These are phyloP conservation scores for Apeira syringaria DNA, from an alignment of 2,888 invertebrate genomes.

Conservation along the genomic window DNA sequence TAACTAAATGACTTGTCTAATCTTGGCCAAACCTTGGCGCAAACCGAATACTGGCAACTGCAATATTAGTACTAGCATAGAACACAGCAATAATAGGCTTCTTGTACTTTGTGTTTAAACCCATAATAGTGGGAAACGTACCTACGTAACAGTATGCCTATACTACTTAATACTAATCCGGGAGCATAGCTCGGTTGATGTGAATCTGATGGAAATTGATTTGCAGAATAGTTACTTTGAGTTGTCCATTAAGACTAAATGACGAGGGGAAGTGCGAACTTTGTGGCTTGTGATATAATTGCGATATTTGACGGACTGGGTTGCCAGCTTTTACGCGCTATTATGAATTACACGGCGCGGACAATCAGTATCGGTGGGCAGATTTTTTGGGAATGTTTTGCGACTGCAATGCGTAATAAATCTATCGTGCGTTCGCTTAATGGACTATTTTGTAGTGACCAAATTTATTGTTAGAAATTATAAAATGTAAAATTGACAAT, in stretches of 20 bases:
- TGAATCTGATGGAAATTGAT: not conserved
- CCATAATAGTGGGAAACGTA: too few species aligned
- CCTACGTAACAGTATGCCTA: too few species aligned
- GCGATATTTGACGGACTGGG: conserved; percentile 37
- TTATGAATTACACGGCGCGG: conserved; percentile 43
- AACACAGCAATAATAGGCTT: too few species aligned
- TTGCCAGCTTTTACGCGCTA: conserved; percentile 40
- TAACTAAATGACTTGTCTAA: too few species aligned
- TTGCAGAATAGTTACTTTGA: conserved; percentile 8
- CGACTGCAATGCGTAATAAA: conserved; percentile 68
- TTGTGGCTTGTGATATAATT: conserved; percentile 32
- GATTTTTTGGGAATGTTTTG: conserved; percentile 59
- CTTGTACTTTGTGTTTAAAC: too few species aligned
- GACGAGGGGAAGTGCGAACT: conserved; percentile 6
- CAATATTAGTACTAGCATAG: too few species aligned
- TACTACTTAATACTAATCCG: too few species aligned
- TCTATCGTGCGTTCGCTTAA: conserved; percentile 75
- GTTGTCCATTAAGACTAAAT: conserved; percentile 18
- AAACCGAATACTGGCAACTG: too few species aligned
- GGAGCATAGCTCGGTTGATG: conserved; percentile 4
- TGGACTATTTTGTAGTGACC: conserved; percentile 82
- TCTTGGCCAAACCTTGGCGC: too few species aligned
- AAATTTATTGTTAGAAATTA: conserved; percentile 77
- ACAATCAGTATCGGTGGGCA: conserved; percentile 28
- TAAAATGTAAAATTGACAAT: conserved; percentile 81